phyloP scores from a whole-genome alignment of 2,113 vertebrate species.

The Aegotheles bennettii region DNA sequence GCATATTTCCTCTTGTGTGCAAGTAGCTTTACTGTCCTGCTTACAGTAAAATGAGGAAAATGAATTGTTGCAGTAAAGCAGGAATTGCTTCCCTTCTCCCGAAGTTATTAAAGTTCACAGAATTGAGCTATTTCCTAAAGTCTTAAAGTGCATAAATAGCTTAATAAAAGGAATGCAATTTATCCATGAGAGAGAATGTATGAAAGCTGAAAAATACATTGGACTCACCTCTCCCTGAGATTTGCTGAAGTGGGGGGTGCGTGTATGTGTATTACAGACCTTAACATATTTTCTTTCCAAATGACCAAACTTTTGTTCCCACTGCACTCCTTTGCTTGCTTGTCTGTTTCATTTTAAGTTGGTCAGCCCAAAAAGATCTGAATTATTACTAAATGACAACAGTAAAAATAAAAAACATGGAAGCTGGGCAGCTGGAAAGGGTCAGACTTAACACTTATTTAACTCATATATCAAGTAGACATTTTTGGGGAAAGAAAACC shows the following conservation, averaged over 20 bases:
- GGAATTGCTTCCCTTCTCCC: background rate
- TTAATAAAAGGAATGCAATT: background rate
- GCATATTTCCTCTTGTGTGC: conserved; percentile 12
- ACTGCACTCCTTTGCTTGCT: background rate
- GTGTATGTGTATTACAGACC: background rate
- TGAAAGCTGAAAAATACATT: background rate
- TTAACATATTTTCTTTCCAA: background rate
- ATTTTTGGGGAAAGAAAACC: background rate
- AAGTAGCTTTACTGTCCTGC: background rate
- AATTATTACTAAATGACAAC: background rate
- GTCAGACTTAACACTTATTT: background rate
- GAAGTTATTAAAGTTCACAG: background rate
- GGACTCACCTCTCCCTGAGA: background rate
- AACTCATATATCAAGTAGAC: background rate
- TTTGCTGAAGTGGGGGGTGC: background rate
- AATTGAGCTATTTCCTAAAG: background rate
- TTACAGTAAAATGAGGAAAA: background rate
- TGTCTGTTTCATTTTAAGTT: background rate
- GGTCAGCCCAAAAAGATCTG: background rate
- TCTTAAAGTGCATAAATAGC: background rate
- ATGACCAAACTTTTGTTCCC: background rate
- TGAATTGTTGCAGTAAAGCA: background rate
- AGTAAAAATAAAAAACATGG: background rate
- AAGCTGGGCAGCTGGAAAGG: background rate
- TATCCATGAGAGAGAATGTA: background rate